A percentile compares a stretch with the other conserved stretches of the same genome.
These are phyloP conservation scores for Therioaphis trifolii DNA, from an alignment of 2,888 invertebrate genomes.

Conservation along the genomic window DNA sequence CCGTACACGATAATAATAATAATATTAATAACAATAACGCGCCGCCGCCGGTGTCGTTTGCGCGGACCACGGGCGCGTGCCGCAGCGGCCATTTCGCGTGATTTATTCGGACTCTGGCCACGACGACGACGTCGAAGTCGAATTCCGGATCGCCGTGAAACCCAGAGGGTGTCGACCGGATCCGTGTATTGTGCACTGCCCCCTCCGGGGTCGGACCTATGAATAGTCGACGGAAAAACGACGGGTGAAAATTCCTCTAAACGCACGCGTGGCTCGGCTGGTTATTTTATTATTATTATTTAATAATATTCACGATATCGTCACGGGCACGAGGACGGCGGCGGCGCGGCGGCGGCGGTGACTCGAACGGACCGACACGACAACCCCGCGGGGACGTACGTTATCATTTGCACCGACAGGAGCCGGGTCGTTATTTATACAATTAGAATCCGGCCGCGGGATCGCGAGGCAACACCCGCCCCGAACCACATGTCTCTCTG, in stretches of 20 bases:
- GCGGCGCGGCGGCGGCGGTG: neutral
- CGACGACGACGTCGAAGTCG: neutral
- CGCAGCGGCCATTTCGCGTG: neutral
- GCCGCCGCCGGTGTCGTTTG: too few relatives aligned
- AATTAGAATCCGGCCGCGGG: slow-evolving; percentile 8
- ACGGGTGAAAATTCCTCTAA: slow-evolving; percentile 34
- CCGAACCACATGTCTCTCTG: neutral
- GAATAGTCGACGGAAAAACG: slow-evolving; percentile 9
- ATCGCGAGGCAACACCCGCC: neutral
- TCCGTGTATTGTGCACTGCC: too few relatives aligned
- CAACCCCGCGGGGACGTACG: slow-evolving; percentile 1
- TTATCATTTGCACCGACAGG: slow-evolving; percentile 24
- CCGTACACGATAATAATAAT: too few relatives aligned
- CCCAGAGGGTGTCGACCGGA: neutral
- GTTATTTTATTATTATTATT: too few relatives aligned
- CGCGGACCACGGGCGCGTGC: too few relatives aligned
- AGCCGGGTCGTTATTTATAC: slow-evolving; percentile 38
- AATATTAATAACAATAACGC: too few relatives aligned
- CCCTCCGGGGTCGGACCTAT: too few relatives aligned
- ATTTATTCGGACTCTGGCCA: too few relatives aligned
- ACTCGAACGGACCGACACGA: neutral
- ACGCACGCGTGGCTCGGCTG: neutral
- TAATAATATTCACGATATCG: neutral
- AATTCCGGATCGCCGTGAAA: slow-evolving; percentile 9
- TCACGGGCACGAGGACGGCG: too few relatives aligned